Evolutionary conservation across 1,140 invertebrate genomes (phyloP).

Genomic region (Stegodyphus dumicola): DNA sequence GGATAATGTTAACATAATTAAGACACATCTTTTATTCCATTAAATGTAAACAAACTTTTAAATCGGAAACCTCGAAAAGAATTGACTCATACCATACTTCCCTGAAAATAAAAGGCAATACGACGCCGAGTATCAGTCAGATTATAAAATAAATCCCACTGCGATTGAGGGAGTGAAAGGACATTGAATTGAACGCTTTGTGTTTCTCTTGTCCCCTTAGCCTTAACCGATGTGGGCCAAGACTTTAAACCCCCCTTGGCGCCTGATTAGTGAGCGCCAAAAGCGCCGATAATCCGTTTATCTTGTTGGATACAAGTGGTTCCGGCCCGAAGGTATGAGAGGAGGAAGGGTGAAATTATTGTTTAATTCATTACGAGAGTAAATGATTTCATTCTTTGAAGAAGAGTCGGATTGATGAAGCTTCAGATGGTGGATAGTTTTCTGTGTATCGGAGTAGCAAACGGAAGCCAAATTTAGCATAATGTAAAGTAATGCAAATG

Average conservation of each 20-base stretch:
- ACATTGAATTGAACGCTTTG: slow-evolving; percentile 46
- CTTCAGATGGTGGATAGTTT: no score
- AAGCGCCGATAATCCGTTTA: slow-evolving; percentile 54
- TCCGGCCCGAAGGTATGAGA: background rate
- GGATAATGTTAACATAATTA: no score
- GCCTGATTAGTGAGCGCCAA: slow-evolving; percentile 37
- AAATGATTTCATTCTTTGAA: slow-evolving; percentile 42
- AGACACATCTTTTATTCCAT: no score
- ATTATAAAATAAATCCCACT: slow-evolving; percentile 57
- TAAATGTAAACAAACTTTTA: no score
- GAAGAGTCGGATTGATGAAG: background rate
- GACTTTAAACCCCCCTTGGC: slow-evolving; percentile 44
- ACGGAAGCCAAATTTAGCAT: no score
- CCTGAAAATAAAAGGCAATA: no score
- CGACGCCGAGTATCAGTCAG: slow-evolving; percentile 14
- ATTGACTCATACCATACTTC: no score
- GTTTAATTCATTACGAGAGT: slow-evolving; percentile 44
- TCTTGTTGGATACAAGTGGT: slow-evolving; percentile 48
- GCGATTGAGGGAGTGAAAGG: slow-evolving; percentile 37
- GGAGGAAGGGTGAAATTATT: slow-evolving; percentile 34
- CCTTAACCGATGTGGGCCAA: slow-evolving; percentile 31
- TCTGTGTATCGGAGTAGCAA: no score
- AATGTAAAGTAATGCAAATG: no score
- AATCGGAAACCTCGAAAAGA: no score
- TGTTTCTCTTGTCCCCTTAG: slow-evolving; percentile 26